Percentiles rank a stretch among this genome's conserved stretches.
These are phyloP conservation scores for Zeus faber DNA, from an alignment of 2,113 vertebrate genomes.

Conservation along the genomic window DNA sequence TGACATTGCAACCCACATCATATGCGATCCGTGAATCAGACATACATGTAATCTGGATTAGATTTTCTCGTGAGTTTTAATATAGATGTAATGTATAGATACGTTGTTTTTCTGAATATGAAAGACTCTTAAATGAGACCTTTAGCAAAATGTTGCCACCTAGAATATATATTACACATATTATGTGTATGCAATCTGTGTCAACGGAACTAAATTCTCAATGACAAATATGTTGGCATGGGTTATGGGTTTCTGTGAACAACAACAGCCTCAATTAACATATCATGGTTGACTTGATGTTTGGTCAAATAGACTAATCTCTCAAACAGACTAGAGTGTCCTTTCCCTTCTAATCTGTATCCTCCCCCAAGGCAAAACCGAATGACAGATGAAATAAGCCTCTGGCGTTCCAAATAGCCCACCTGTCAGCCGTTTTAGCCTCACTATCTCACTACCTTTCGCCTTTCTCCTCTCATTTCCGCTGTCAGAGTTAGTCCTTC, in stretches of 20 bases:
- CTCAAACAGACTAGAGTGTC: conserved; percentile 29
- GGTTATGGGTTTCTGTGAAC: too few species aligned
- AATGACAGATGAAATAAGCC: conserved; percentile 26
- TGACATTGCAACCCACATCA: too few species aligned
- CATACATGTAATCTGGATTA: too few species aligned
- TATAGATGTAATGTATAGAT: too few species aligned
- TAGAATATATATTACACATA: too few species aligned
- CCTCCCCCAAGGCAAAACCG: conserved; percentile 28
- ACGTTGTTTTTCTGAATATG: too few species aligned
- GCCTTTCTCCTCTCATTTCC: conserved; percentile 63
- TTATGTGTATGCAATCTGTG: too few species aligned
- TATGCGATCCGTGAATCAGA: too few species aligned
- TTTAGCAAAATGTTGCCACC: too few species aligned
- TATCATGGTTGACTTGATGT: conserved; percentile 32
- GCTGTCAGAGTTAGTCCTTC: conserved; percentile 57
- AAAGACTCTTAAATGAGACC: too few species aligned
- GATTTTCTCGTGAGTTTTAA: too few species aligned
- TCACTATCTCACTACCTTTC: conserved; percentile 44
- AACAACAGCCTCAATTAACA: conserved; percentile 3
- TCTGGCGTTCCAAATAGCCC: conserved; percentile 40
- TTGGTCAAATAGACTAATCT: conserved; percentile 27
- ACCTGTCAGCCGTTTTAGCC: conserved; percentile 57
- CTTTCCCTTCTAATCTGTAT: conserved; percentile 33
- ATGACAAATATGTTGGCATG: too few species aligned
- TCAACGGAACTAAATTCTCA: not conserved